These are phyloP conservation scores for Aramus guarauna DNA, from an alignment of 2,113 vertebrate species.

Conservation along the genomic window DNA sequence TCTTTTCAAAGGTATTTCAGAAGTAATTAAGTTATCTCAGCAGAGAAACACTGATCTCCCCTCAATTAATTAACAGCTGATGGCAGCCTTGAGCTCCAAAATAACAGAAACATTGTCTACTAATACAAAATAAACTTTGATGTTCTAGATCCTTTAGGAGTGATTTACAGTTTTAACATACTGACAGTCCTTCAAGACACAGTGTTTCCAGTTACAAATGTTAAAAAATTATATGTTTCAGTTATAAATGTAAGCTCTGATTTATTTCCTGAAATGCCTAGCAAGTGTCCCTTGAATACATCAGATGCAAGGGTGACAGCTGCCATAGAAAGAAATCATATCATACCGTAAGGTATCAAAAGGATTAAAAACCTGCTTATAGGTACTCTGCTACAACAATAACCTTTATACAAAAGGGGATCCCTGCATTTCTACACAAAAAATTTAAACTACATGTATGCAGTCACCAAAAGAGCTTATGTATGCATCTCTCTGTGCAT, in stretches of 20 bases:
- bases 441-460: neutral
- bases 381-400: neutral
- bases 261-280: neutral
- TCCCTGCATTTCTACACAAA: neutral
- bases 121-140: neutral
- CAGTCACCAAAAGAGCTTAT: neutral
- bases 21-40: neutral
- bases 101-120: neutral
- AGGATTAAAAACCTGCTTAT: neutral
- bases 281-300: neutral
- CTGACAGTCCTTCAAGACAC: neutral
- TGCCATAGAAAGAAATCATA: neutral
- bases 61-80: conserved; percentile 3
- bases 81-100: conserved; percentile 27
- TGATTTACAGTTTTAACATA: neutral
- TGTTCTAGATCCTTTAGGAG: neutral
- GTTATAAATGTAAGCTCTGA: neutral
- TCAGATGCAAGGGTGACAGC: neutral
- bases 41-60: neutral
- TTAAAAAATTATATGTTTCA: neutral
- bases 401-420: neutral
- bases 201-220: neutral
- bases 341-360: neutral
- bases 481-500: neutral
- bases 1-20: neutral